Base-by-base conservation (phyloP, 2,113 vertebrate species). In the Vidua chalybeata region DNA sequence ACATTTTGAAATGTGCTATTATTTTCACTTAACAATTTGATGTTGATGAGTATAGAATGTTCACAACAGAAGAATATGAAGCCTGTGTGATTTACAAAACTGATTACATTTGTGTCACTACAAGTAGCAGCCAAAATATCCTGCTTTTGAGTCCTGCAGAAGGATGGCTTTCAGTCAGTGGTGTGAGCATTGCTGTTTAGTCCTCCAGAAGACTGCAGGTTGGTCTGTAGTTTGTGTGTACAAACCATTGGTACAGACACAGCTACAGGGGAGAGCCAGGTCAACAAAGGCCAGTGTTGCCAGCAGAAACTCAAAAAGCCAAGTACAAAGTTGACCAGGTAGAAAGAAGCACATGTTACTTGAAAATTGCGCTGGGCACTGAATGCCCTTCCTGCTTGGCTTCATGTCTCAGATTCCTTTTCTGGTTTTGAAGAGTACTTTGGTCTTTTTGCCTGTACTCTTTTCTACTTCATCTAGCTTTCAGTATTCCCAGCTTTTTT, bases 71-170 rank as follows among this genome's bases (percentile, higher is more conserved):
- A 48, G 7, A 64, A 18, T 31, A 58, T 37, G 33, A 85, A 51
- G n/a, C 10, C 20, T 13, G 4, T 0, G 0, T 67, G 37, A 49
- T 64, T 59, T 35, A 0, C 59, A 85, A 89, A 52, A 14, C 18
- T 15, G 27, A 3, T 68, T 56, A 11, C 8, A 7, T 52, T 72
- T 79, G 26, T 84, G 33, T 82, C n/a, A 35, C 54, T 82, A 43
- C 12, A 63, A 37, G 23, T 76, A 83, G 39, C 3, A 37, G 30
- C 26, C 35, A 1, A 11, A 73, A 64, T 17, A 5, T 0, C 2
- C 48, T 59, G 33, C 6, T 75, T 81, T 54, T 35, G 30, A 27
- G 49, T 62, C 7, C 35, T 67, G 48, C 43, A 59, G 46, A 13
- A 9, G 13, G 41, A 8, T 63, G 46, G 9, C 39, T 87, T 81